A percentile compares a stretch with the other conserved stretches of the same genome.
phyloP scores from a whole-genome alignment of 2,888 invertebrate species.

The Seladonia tumulorum region DNA sequence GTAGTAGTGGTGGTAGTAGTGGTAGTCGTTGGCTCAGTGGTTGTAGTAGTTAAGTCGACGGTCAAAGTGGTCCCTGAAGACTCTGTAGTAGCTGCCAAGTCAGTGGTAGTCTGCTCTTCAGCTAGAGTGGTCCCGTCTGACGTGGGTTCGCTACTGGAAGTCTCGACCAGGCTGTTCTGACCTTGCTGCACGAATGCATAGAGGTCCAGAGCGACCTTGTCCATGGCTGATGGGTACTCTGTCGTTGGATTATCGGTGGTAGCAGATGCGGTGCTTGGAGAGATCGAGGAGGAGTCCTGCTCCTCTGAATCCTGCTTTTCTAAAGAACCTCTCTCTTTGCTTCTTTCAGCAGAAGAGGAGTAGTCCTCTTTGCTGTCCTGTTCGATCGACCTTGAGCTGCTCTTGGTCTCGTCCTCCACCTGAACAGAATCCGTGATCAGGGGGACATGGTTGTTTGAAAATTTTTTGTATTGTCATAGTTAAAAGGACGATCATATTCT shows the following conservation, averaged over 20 bases:
- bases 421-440: conserved; percentile 21
- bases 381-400: conserved; percentile 44
- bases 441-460: too few relatives aligned
- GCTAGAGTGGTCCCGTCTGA: conserved; percentile 84
- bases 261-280: conserved; percentile 65
- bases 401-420: conserved; percentile 76
- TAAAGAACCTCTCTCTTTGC: conserved; percentile 39
- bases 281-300: conserved; percentile 50
- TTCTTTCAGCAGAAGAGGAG: conserved; percentile 23
- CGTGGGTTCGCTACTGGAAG: conserved; percentile 85
- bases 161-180: conserved; percentile 84
- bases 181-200: conserved; percentile 91
- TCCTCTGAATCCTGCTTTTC: conserved; percentile 64
- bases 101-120: conserved; percentile 82
- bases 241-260: conserved; percentile 87
- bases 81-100: conserved; percentile 86
- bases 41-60: conserved; percentile 78
- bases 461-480: neutral
- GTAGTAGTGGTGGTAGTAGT: conserved; percentile 84
- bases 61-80: conserved; percentile 85
- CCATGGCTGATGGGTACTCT: conserved; percentile 88
- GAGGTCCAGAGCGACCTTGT: conserved; percentile 92
- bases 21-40: conserved; percentile 85
- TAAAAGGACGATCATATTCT: conserved; percentile 2
- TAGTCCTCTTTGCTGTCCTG: conserved; percentile 44